These are phyloP conservation scores for Spodoptera frugiperda DNA, from an alignment of 1,140 invertebrate species.

Conservation along the genomic window DNA sequence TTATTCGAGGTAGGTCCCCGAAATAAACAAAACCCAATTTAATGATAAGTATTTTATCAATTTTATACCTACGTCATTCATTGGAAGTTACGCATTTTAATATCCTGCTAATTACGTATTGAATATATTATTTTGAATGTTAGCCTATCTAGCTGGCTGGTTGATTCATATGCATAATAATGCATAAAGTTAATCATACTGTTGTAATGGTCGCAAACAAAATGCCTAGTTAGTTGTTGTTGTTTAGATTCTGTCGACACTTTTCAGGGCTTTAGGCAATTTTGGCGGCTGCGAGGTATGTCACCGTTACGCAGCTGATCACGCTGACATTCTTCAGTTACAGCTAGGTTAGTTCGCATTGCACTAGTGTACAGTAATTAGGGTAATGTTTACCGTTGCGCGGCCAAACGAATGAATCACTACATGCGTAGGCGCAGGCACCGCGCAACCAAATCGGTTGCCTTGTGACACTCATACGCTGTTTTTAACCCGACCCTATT, in stretches of 20 bases:
- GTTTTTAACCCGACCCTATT: conserved; percentile 70
- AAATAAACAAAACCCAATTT: no score
- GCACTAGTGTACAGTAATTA: conserved; percentile 73
- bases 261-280: not conserved
- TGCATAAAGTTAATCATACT: not conserved
- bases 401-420: conserved; percentile 79
- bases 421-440: conserved; percentile 69
- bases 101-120: no score
- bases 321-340: conserved; percentile 34
- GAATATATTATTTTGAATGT: no score
- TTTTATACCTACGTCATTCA: no score
- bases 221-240: not conserved
- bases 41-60: no score
- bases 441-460: conserved; percentile 69
- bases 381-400: conserved; percentile 79
- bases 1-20: not conserved
- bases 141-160: no score
- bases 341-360: conserved; percentile 51
- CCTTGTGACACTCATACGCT: conserved; percentile 55
- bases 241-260: not conserved
- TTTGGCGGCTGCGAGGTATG: conserved; percentile 14
- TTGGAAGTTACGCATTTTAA: no score
- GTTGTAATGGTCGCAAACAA: not conserved
- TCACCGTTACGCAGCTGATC: conserved; percentile 30
- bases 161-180: no score